These are phyloP conservation scores for Ashinkailepas kermadecensis DNA, from an alignment of 2,888 invertebrate genomes.

Conservation along the genomic window DNA sequence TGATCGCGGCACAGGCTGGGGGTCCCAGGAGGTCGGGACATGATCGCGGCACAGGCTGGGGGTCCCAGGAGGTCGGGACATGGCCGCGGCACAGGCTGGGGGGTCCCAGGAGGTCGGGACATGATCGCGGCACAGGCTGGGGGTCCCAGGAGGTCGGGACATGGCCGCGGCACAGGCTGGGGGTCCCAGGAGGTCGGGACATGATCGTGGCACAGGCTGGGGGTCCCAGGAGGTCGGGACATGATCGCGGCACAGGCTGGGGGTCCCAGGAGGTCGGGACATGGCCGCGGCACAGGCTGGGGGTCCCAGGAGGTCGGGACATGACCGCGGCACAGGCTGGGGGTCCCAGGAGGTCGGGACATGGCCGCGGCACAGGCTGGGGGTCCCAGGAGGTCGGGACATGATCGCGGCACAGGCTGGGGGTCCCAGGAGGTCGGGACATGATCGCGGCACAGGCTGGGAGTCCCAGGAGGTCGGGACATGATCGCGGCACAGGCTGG, in stretches of 20 bases:
- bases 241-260: background rate
- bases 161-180: background rate
- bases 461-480: background rate
- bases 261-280: background rate
- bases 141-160: background rate
- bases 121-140: background rate
- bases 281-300: background rate
- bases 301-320: background rate
- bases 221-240: background rate
- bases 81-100: background rate
- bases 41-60: background rate
- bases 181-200: background rate
- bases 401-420: background rate
- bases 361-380: background rate
- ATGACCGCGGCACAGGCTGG: background rate
- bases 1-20: background rate
- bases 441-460: background rate
- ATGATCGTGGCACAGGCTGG: background rate
- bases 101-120: background rate
- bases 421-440: background rate
- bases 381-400: background rate
- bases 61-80: background rate
- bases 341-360: background rate
- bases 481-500: background rate
- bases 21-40: background rate